Percentiles rank a stretch among this genome's conserved stretches.
phyloP scores from a whole-genome alignment of 2,113 vertebrate species.

The Sus scrofa region T2T-Sscrofa CM000825.6:81352501-81353000 shows the following conservation, averaged over 20 bases:
- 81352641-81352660: fast-evolving
- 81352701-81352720: fast-evolving
- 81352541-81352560: too few species aligned
- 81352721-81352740: not conserved
- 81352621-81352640: not conserved
- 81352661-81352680: not conserved
- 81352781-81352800: not conserved
- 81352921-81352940: too few species aligned
- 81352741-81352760: not conserved
- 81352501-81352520: too few species aligned
- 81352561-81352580: fast-evolving
- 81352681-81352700: not conserved
- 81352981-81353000: not conserved
- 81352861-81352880: not conserved
- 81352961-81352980: not conserved
- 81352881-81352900: not conserved
- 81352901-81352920: too few species aligned
- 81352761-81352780: fast-evolving
- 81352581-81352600: fast-evolving
- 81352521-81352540: not conserved
- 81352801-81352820: fast-evolving
- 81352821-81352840: too few species aligned
- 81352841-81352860: not conserved
- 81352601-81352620: too few species aligned
- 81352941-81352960: too few species aligned